Base-by-base conservation (phyloP, 2,888 invertebrate species). In the Oxycera nigricornis region DNA sequence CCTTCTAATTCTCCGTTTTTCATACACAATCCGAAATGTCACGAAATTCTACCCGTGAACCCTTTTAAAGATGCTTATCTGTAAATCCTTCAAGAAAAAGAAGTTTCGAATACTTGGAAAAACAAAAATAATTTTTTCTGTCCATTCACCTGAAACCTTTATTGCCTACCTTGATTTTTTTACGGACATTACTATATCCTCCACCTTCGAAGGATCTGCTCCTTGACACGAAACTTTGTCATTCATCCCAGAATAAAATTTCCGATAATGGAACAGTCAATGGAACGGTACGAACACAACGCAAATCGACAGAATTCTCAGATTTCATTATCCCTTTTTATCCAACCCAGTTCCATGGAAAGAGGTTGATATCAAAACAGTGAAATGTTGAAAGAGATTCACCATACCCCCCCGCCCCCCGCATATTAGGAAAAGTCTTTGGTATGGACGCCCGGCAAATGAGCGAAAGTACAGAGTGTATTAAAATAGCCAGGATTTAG, bases 261-360 rank as follows among this genome's bases (percentile, higher is more conserved):
- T 11, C 46, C 6, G 17, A 46, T 46, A 46, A 46, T 46, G 17
- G 46, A 46, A 46, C 46, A 46, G 46, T 46, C 46, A 46, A 17
- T 46, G 6, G 14, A 11, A 14, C 11, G 46, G 14, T 46, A 11
- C 3, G 17, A 46, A 46, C 46, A n/a, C 6, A 7, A 7, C 46
- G 11, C 17, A 14, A 46, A 46, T 46, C 14, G 46, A n/a, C 6
- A 46, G 59, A 59, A 59, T 59, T 24, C 26, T 22, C 11, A 26
- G 11, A 59, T 59, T 59, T 59, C 59, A 59, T 59, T 59, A 59
- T 59, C 30, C 59, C 30, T 59, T 59, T 11, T 59, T 24, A 28
- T 26, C 24, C 14, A 30, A 24, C 24, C 17, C 24, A 24, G 52
- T 22, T 24, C 24, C 2, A 28, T 3, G 4, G 59, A 28, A 11